These are phyloP conservation scores for Fopius arisanus DNA, from an alignment of 1,140 invertebrate species.

Conservation along the genomic window DNA sequence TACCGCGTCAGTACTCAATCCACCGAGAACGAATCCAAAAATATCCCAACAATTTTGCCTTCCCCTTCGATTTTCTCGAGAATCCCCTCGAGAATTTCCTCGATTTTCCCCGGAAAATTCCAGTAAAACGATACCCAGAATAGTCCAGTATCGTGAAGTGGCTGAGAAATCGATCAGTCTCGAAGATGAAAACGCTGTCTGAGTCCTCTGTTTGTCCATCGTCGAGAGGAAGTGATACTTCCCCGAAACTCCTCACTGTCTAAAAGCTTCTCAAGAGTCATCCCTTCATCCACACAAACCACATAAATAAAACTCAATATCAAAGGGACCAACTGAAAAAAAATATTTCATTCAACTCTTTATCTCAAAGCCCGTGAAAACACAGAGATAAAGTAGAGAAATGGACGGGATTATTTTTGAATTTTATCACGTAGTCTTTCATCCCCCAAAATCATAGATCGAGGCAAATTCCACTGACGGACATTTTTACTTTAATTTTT, in stretches of 20 bases:
- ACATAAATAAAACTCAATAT: conserved; percentile 13
- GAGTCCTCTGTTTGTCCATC: conserved; percentile 74
- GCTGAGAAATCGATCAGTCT: conserved; percentile 73
- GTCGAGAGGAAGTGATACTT: conserved; percentile 73
- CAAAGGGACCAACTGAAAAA: not conserved
- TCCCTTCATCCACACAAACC: not conserved
- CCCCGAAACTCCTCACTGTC: conserved; percentile 45
- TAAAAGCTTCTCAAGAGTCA: conserved; percentile 25
- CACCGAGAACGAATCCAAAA: too few relatives aligned
- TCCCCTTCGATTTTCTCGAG: not conserved
- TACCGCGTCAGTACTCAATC: too few relatives aligned
- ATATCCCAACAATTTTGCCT: too few relatives aligned
- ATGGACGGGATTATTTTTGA: too few relatives aligned
- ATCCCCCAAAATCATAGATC: too few relatives aligned
- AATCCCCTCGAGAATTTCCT: not conserved
- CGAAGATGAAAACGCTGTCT: conserved; percentile 84
- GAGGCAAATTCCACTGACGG: too few relatives aligned
- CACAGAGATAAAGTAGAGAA: too few relatives aligned
- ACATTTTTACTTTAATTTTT: too few relatives aligned
- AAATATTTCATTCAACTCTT: not conserved
- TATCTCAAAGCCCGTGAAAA: too few relatives aligned
- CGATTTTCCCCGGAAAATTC: not conserved
- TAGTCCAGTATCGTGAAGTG: not conserved
- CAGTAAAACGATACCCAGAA: conserved; percentile 6
- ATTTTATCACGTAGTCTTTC: too few relatives aligned